Percentiles rank a stretch among this genome's conserved stretches.
Conservation (phyloP, 1,140 invertebrate species). For the Bicyclus anynana region DNA sequence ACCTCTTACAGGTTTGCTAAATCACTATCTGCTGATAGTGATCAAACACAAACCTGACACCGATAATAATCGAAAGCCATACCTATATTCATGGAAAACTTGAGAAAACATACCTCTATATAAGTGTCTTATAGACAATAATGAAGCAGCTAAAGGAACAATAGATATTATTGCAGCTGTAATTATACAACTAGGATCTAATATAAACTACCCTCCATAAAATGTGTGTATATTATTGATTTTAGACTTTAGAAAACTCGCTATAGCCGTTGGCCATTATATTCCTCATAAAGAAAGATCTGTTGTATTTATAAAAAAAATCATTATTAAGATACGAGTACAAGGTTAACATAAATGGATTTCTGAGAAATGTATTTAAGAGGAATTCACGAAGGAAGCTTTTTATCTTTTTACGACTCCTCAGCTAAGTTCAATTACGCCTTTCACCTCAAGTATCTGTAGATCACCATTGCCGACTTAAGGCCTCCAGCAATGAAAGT, state of each 20-base stretch:
- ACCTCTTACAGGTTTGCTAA: too few relatives aligned
- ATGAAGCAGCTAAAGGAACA: too few relatives aligned
- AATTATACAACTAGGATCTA: too few relatives aligned
- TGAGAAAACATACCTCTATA: background rate
- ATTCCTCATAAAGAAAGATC: too few relatives aligned
- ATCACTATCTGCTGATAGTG: background rate
- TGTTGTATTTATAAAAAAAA: too few relatives aligned
- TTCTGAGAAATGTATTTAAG: background rate
- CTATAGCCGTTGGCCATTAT: too few relatives aligned
- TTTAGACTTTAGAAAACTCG: too few relatives aligned
- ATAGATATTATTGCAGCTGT: too few relatives aligned
- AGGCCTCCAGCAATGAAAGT: constrained; percentile 43
- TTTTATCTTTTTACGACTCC: background rate
- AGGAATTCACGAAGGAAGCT: background rate
- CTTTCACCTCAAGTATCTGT: constrained; percentile 36
- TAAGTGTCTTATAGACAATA: background rate
- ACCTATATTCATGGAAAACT: background rate
- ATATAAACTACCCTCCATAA: too few relatives aligned
- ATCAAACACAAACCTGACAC: background rate
- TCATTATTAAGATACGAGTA: background rate
- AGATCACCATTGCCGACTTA: constrained; percentile 28
- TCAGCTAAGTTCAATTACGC: constrained; percentile 15
- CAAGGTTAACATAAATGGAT: background rate
- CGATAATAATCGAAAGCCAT: background rate
- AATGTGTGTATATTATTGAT: too few relatives aligned